Evolutionary conservation across 2,797 vertebrate species (phyloP), one percentile per base, ranked within the genome.

Genomic region (Micropoecilia bifurca): DNA sequence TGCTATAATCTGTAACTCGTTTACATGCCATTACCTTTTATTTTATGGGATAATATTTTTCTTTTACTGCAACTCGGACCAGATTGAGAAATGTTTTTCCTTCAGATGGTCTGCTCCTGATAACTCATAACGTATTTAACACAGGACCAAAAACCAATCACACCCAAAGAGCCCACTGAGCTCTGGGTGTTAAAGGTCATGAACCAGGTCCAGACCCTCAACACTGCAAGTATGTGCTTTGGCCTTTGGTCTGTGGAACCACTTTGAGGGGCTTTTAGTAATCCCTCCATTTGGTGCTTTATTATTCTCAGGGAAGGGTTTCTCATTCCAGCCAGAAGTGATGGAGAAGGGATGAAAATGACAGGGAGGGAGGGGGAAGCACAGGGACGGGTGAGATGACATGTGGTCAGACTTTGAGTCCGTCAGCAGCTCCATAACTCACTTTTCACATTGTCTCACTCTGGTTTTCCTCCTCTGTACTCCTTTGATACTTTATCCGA

Each of bases 221-320:
- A 73, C 25, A 53, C 87, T 71, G 77, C 71, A 75, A 83, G 71
- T 73, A 30, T 85, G 79, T 78, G 85, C 87, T 84, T n/a, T 79
- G 13, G 82, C 86, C 76, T 90, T 85, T 80, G 85, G 82, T 85
- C 87, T 78, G 88, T 81, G 73, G 88, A 92, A 89, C 86, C 85
- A 82, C 88, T 92, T 85, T 82, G 84, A 90, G 87, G 85, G 78
- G 87, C 87, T 90, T 90, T 86, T 81, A 14, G 20, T 94, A 92
- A 92, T 94, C 91, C 89, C 88, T 79, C 81, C 33, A 75, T 86
- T 92, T 87, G 85, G 88, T 16, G 6, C 87, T 89, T 93, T 90
- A 90, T 92, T 91, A 90, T 80, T 83, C 90, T 80, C 73, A 3
- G 77, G 80, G 80, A 80, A 85, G 74, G 84, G 87, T 88, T 86